Conservation (phyloP, 1,140 invertebrate species). For the Eupristina koningsbergeri region DNA sequence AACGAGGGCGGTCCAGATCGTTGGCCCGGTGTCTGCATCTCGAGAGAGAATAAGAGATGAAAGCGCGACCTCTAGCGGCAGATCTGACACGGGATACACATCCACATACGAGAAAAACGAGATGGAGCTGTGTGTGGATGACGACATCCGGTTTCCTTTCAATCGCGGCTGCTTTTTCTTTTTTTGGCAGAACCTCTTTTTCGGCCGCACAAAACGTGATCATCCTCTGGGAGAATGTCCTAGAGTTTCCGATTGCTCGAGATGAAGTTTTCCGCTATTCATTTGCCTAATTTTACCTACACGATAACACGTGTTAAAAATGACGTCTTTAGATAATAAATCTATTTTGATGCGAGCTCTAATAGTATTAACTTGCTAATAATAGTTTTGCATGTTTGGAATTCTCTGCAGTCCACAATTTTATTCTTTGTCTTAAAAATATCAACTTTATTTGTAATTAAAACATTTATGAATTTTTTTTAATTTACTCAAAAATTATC, state of each 20-base stretch:
- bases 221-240: not conserved
- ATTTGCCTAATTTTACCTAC: not conserved
- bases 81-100: not conserved
- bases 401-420: not conserved
- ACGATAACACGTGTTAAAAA: not conserved
- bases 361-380: not conserved
- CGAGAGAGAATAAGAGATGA: not conserved
- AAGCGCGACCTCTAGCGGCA: not conserved
- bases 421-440: not conserved
- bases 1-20: slow-evolving; percentile 31
- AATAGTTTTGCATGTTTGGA: not conserved
- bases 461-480: no score
- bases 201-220: not conserved
- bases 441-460: no score
- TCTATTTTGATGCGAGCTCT: not conserved
- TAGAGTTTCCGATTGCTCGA: not conserved
- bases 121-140: not conserved
- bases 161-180: not conserved
- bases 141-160: slow-evolving; percentile 7
- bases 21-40: slow-evolving; percentile 18
- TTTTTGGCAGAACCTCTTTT: not conserved
- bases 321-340: not conserved
- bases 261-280: no score
- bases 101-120: not conserved
- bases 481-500: not conserved